These are phyloP conservation scores for Drosophila conformis DNA, from an alignment of 2,888 invertebrate species.

Conservation along the genomic window DNA sequence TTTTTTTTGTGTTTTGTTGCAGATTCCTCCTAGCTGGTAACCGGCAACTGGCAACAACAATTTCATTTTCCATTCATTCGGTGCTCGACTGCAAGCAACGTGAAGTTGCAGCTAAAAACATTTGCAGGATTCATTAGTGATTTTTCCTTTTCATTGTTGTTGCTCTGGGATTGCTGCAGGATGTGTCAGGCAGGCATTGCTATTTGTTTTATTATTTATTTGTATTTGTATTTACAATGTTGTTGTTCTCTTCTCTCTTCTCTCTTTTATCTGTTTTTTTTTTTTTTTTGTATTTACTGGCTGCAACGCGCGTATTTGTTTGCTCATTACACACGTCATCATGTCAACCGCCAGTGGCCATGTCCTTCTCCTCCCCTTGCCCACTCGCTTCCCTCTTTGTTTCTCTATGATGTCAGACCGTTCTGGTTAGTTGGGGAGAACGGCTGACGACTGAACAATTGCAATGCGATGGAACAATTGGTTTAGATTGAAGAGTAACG, in stretches of 20 bases:
- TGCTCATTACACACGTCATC: conserved; percentile 79
- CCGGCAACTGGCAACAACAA: conserved; percentile 58
- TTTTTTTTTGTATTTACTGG: conserved; percentile 9
- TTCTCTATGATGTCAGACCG: conserved; percentile 33
- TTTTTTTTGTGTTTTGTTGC: not conserved
- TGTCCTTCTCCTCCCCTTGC: conserved; percentile 34
- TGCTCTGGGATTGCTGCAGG: conserved; percentile 62
- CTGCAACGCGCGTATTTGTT: conserved; percentile 70
- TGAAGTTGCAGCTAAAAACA: conserved; percentile 67
- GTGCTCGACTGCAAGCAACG: conserved; percentile 46
- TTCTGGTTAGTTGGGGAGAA: conserved; percentile 30
- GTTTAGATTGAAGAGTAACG: conserved; percentile 64
- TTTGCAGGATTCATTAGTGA: conserved; percentile 72
- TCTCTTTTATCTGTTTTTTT: not conserved
- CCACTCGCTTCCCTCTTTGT: not conserved
- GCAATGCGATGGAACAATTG: conserved; percentile 58
- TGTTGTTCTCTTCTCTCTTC: not conserved
- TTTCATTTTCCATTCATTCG: conserved; percentile 69
- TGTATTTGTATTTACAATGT: conserved; percentile 49
- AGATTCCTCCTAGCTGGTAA: conserved; percentile 5
- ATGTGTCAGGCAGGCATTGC: conserved; percentile 61
- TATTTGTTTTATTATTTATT: conserved; percentile 73
- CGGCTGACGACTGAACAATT: conserved; percentile 48
- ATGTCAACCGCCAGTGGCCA: conserved; percentile 74
- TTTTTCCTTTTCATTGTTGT: conserved; percentile 46